phyloP scores from a whole-genome alignment of 2,888 invertebrate genomes.

The Drosophila yooni region DNA sequence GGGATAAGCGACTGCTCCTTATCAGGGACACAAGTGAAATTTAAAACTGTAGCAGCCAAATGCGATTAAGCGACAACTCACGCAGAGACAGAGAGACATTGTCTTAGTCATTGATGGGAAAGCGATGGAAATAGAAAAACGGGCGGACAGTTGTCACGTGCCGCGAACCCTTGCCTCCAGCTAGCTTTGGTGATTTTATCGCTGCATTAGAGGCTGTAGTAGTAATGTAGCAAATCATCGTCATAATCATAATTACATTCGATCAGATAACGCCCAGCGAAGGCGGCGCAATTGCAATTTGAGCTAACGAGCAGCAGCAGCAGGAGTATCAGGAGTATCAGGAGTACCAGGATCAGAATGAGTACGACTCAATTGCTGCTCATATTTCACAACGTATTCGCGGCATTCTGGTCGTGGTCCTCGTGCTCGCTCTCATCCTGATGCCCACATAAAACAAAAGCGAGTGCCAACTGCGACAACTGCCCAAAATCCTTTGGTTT shows the following conservation, averaged over 20 bases:
- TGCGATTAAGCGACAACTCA: constrained; percentile 55
- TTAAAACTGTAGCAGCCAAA: constrained; percentile 60
- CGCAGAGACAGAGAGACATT: constrained; percentile 30
- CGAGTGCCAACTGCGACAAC: constrained; percentile 49
- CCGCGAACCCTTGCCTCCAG: constrained; percentile 62
- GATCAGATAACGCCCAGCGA: constrained; percentile 69
- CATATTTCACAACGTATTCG: constrained; percentile 63
- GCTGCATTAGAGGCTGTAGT: constrained; percentile 7
- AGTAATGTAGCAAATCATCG: constrained; percentile 76
- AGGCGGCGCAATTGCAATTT: constrained; percentile 71
- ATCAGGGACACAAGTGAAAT: constrained; percentile 47
- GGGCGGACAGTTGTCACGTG: constrained; percentile 72
- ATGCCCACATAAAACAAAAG: constrained; percentile 72
- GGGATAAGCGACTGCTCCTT: constrained; percentile 19
- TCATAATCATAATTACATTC: constrained; percentile 81
- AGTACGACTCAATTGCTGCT: constrained; percentile 67
- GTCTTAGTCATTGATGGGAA: constrained; percentile 54
- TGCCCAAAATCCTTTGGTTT: constrained; percentile 53
- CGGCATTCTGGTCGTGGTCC: constrained; percentile 27
- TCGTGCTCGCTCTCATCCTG: constrained; percentile 25
- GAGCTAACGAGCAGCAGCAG: constrained; percentile 62
- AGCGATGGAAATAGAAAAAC: constrained; percentile 32
- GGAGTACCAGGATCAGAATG: constrained; percentile 16
- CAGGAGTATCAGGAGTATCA: constrained; percentile 1
- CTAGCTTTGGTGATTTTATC: constrained; percentile 58